Conservation (phyloP, 2,797 vertebrate species). For the Neomorphus geoffroyi region DNA sequence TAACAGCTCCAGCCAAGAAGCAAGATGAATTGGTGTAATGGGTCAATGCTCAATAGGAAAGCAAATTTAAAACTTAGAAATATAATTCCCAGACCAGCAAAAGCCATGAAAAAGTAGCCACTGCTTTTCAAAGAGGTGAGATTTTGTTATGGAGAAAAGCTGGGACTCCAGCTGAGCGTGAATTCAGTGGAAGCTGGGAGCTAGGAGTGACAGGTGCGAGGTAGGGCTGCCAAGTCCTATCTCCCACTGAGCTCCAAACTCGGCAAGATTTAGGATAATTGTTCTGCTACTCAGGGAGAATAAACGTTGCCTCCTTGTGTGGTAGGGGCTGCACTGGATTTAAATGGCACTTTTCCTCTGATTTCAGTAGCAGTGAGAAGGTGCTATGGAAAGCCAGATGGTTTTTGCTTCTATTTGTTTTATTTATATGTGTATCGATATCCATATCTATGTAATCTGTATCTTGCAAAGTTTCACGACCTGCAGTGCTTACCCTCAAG, state of each 20-base stretch:
- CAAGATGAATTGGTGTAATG: background rate
- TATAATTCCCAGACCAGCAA: background rate
- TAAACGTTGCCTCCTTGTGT: background rate
- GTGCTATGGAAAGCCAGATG: background rate
- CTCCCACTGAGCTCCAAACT: background rate
- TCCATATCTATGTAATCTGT: background rate
- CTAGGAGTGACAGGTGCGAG: background rate
- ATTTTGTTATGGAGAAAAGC: background rate
- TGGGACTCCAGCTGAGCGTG: background rate
- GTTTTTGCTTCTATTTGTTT: background rate
- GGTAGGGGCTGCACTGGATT: background rate
- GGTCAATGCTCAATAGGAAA: background rate
- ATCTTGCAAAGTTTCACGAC: background rate
- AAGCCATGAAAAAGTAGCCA: background rate
- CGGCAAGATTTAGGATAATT: background rate
- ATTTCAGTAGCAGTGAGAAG: background rate
- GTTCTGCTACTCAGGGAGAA: background rate
- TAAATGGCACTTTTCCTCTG: background rate
- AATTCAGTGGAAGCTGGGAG: background rate
- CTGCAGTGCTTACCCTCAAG: background rate
- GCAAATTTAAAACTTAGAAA: background rate
- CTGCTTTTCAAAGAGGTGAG: background rate
- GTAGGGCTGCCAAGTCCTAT: background rate
- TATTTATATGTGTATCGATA: background rate
- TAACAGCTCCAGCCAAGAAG: background rate